Conservation (phyloP, 1,140 invertebrate genomes). For the Drosophila persimilis region DNA sequence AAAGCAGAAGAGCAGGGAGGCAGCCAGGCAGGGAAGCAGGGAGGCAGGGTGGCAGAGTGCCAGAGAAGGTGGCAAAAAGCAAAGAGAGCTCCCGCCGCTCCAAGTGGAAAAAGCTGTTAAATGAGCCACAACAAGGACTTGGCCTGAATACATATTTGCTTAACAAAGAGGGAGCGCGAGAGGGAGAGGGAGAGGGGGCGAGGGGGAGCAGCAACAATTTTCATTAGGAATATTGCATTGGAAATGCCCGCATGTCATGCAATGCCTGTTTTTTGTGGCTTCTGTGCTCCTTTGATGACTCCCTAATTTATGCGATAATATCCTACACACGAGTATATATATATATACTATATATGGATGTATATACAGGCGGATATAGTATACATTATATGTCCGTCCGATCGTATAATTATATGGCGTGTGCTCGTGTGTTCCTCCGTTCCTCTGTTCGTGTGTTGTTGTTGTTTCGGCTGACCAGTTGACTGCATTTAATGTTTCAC, state of each 20-base stretch:
- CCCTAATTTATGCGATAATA: slow-evolving; percentile 49
- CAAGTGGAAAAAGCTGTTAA: slow-evolving; percentile 68
- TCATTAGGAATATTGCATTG: slow-evolving; percentile 46
- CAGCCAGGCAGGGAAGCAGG: no score
- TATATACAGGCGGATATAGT: slow-evolving; percentile 22
- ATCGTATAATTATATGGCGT: slow-evolving; percentile 70
- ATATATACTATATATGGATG: neutral
- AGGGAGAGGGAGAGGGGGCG: neutral
- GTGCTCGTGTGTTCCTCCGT: slow-evolving; percentile 7
- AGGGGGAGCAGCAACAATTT: slow-evolving; percentile 5
- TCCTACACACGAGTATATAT: slow-evolving; percentile 7
- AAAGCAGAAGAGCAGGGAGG: neutral
- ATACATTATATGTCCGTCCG: slow-evolving; percentile 42
- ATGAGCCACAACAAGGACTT: slow-evolving; percentile 59
- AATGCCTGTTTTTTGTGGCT: slow-evolving; percentile 36
- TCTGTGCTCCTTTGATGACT: no score
- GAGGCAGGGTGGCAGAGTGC: no score
- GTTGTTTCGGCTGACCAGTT: slow-evolving; percentile 33
- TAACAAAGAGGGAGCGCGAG: slow-evolving; percentile 3
- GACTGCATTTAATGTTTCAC: slow-evolving; percentile 42
- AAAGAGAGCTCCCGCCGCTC: neutral
- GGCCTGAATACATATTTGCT: slow-evolving; percentile 56
- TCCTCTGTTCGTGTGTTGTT: no score
- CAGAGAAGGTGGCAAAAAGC: slow-evolving; percentile 2
- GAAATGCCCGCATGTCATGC: slow-evolving; percentile 68